Percentiles rank a stretch among this genome's conserved stretches.
Evolutionary conservation across 2,888 invertebrate species (phyloP).

Genomic region (Scelioninae gen. 1): DNA sequence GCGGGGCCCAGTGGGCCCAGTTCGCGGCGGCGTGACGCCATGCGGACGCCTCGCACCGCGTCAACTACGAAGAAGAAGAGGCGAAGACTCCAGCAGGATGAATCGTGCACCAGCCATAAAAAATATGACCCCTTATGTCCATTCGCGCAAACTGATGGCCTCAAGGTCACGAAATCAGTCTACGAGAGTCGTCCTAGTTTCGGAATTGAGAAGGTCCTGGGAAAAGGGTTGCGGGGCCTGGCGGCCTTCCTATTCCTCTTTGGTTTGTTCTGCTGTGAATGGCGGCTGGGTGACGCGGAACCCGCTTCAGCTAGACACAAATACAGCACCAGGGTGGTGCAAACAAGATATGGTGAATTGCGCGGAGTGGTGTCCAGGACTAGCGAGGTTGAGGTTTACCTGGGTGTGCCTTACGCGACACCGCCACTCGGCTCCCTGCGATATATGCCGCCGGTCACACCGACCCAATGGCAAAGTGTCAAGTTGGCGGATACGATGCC

Average conservation of each 20-base stretch:
- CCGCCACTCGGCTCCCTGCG: too few relatives aligned
- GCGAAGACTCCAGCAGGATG: constrained; percentile 58
- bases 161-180: constrained; percentile 32
- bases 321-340: constrained; percentile 92
- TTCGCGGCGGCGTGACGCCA: constrained; percentile 84
- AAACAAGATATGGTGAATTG: constrained; percentile 96
- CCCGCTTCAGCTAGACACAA: constrained; percentile 88
- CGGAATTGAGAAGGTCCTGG: constrained; percentile 52
- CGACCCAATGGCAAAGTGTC: too few relatives aligned
- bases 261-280: constrained; percentile 73
- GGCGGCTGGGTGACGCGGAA: constrained; percentile 75
- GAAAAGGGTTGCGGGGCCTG: constrained; percentile 13
- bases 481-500: too few relatives aligned
- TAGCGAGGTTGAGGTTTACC: too few relatives aligned
- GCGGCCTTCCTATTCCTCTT: constrained; percentile 66
- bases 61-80: constrained; percentile 77
- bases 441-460: too few relatives aligned
- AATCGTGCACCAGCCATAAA: constrained; percentile 12
- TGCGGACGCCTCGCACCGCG: constrained; percentile 82
- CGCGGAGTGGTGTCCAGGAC: too few relatives aligned
- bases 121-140: too few relatives aligned
- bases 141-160: constrained; percentile 6
- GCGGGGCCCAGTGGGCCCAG: constrained; percentile 81
- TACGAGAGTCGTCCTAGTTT: constrained; percentile 18
- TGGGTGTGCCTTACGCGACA: too few relatives aligned